Conservation (phyloP, 2,888 invertebrate species). For the Chorisops tibialis region DNA sequence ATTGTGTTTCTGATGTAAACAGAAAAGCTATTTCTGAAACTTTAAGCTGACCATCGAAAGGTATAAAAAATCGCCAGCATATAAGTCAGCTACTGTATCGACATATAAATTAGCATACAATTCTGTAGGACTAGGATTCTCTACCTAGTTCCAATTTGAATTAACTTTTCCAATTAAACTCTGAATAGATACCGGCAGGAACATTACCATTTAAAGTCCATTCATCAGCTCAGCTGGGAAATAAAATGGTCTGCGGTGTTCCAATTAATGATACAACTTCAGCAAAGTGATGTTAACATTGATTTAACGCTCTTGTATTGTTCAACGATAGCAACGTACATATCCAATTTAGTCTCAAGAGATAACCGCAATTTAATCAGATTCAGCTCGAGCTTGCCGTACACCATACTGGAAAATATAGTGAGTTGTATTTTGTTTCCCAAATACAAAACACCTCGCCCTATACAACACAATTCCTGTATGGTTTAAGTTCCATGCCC, state of each 20-base stretch:
- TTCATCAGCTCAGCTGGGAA: conserved; percentile 19
- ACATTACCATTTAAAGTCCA: conserved; percentile 25
- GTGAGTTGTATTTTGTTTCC: too few relatives aligned
- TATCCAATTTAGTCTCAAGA: conserved; percentile 27
- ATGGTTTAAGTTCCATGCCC: too few relatives aligned
- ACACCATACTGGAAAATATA: too few relatives aligned
- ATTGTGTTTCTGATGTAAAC: too few relatives aligned
- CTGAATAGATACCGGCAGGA: background rate
- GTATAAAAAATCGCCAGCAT: too few relatives aligned
- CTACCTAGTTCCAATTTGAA: background rate
- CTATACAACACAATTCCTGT: too few relatives aligned
- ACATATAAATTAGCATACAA: too few relatives aligned
- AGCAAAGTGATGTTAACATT: conserved; percentile 31
- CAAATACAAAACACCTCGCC: too few relatives aligned
- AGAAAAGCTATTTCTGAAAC: too few relatives aligned
- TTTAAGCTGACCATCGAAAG: too few relatives aligned
- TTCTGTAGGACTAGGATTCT: too few relatives aligned
- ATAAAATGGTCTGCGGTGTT: conserved; percentile 29
- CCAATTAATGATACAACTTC: conserved; percentile 32
- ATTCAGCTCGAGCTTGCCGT: conserved; percentile 4
- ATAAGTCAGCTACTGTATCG: too few relatives aligned
- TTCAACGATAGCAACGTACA: conserved; percentile 22
- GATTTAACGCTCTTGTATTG: conserved; percentile 30
- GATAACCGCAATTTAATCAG: conserved; percentile 34
- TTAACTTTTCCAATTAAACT: conserved; percentile 19